Base-by-base conservation (phyloP, 2,888 invertebrate genomes). In the Hanleya hanleyi region DNA sequence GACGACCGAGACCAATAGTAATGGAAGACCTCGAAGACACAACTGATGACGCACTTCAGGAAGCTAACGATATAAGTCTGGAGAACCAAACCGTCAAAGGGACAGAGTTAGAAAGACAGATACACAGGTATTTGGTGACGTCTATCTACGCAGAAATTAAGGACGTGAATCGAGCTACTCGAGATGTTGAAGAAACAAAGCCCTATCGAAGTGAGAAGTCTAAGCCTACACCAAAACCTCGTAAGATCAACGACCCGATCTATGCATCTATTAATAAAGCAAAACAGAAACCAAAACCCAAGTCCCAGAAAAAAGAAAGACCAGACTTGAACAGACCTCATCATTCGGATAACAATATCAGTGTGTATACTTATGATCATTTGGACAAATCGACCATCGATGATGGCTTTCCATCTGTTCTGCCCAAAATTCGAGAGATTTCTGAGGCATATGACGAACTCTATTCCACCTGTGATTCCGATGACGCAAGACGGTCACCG, bases 141-240 rank as follows among this genome's bases (percentile, higher is more conserved):
- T 57, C 57, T 15, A 57, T 57, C 15, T 57, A 57, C 26, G 57
- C 57, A 1, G 57, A 57, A 57, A 57, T 57, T 15, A 57, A 57
- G 26, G 57, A 57, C 32, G 22, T 57, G 4, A 57, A 57, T 15
- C 22, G 57, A 57, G 12, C 12, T 2, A 57, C 26, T 29, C 57
- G 29, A 26, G 57, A 57, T 29, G 29, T 22, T 26, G 22, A 22
- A 22, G 26, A 32, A 15, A 57, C 22, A 57, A 15, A 22, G 15
- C 4, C 4, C 9, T n/a, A n/a, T n/a, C n/a, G n/a, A n/a, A 12
- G 29, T 4, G 32, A 57, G 26, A 26, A 29, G 29, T 29, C 41
- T 18, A 57, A 57, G 57, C 57, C 57, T 15, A 57, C 32, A 26
- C 57, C 57, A 29, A 57, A 57, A 57, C 57, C 57, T 15, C 57